Evolutionary conservation across 2,113 vertebrate species (phyloP), one percentile per base, ranked within the genome.

Genomic region (Taxidea taxus): DNA sequence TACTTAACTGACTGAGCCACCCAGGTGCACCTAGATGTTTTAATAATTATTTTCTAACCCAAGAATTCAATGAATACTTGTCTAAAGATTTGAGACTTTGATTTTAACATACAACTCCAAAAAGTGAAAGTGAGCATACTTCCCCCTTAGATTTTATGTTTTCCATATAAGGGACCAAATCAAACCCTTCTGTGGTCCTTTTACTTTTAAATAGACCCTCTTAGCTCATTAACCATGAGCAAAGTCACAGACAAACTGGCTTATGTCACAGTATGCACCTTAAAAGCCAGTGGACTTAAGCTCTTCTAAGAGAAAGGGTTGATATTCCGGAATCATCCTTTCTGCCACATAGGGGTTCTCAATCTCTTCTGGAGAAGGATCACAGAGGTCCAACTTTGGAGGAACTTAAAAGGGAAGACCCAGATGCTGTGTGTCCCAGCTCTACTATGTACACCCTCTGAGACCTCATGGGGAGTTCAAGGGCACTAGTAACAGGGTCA

Each of bases 371-470:
- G 16, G 75, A 70, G 42, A 83, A 87, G 60, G 47, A 20, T 66
- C 23, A 2, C 70, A 13, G 4, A 94, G 31, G n/a, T 68, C 39
- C 5, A 47, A 6, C 70, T 47, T 39, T 39, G 9, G 23, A 23
- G 29, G 42, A 66, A 34, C 49, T 77, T 58, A 4, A 25, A 58
- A 72, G 80, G 44, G 25, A 60, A 25, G n/a, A 29, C 21, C 3
- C 31, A 2, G 20, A 29, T 1, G 11, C 34, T 4, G 6, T 4
- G 6, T 4, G 12, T 64, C 80, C 21, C 2, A 20, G 14, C n/a
- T 81, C 62, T 21, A 20, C n/a, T 74, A 1, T 11, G 42, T 8
- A 49, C n/a, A 49, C 37, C 9, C 68, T 44, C 29, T 27, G 34
- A 13, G 18, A 42, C 10, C 60, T 44, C 34, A 0, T 15, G 9